Evolutionary conservation across 2,888 invertebrate species (phyloP), one percentile per base, ranked within the genome.

Genomic region (Mechanitis messenoides): DNA sequence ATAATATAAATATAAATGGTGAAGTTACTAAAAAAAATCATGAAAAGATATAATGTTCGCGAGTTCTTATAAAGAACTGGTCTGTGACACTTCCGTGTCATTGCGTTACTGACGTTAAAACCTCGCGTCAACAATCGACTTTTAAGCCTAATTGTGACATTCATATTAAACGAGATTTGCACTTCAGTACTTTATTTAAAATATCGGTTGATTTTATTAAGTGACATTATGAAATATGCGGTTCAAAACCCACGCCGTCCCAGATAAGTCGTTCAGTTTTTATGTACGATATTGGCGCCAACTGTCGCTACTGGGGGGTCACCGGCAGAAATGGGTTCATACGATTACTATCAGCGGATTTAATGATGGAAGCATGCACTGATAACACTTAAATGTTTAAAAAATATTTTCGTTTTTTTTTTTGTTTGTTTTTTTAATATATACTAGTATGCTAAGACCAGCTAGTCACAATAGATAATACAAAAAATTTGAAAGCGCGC

Each of bases 1-100:
- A 38, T 7, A 38, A 38, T 6, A 35, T 6, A 38, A 38, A 4
- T 38, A 6, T 38, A 20, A 20, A 7, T 38, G 5, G 38, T 38
- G 4, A 6, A 38, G 4, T 38, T 38, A 7, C 38, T 38, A 7
- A 6, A 38, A 7, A 7, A 6, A 38, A 4, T n/a, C 7, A 38
- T 38, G 1, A 38, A 38, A 38, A 38, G 7, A 20, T 20, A 28
- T 47, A n/a, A 47, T 47, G 47, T 3, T 47, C 47, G 46, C 45
- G 59, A 66, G 64, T 68, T 66, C 53, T 59, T 60, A 56, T 57
- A 56, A 62, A 56, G 63, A 68, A 67, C 67, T 67, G 65, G 67
- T 68, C 61, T 60, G 55, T 45, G 46, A 45, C 61, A 63, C 70
- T 71, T 71, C 71, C 71, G 70, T 63, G 64, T 70, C 63, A 59